phyloP scores from a whole-genome alignment of 1,140 invertebrate genomes.

The Pemphigus obesinymphae region DNA sequence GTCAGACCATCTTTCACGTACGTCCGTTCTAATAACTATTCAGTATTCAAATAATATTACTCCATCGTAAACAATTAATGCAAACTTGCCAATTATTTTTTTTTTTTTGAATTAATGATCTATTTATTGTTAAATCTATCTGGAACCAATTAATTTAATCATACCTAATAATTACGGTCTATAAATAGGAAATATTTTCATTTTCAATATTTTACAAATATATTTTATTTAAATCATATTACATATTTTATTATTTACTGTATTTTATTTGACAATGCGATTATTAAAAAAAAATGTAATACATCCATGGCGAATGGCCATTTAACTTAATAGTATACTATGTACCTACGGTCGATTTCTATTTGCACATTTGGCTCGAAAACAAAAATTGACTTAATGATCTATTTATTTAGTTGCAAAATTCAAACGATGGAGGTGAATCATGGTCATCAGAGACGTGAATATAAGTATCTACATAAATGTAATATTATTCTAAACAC shows the following conservation, averaged over 20 bases:
- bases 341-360: not conserved
- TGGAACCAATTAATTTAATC: not conserved
- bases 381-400: not conserved
- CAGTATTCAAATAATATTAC: not conserved
- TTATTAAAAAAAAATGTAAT: no score
- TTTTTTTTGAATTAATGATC: no score
- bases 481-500: slow-evolving; percentile 15
- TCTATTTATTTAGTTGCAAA: slow-evolving; percentile 32
- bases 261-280: no score
- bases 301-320: not conserved
- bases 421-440: slow-evolving; percentile 14
- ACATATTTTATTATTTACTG: no score
- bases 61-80: not conserved
- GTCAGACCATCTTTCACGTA: slow-evolving; percentile 22
- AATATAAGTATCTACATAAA: no score
- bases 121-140: not conserved
- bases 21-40: not conserved
- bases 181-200: not conserved
- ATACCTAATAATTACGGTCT: no score
- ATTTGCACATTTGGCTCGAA: slow-evolving; percentile 1
- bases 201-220: no score
- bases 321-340: not conserved
- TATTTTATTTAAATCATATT: no score
- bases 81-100: slow-evolving; percentile 4
- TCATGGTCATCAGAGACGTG: slow-evolving; percentile 24